Evolutionary conservation across 2,113 vertebrate species (phyloP), one percentile per base, ranked within the genome.

Genomic region (Anoplopoma fimbria): DNA sequence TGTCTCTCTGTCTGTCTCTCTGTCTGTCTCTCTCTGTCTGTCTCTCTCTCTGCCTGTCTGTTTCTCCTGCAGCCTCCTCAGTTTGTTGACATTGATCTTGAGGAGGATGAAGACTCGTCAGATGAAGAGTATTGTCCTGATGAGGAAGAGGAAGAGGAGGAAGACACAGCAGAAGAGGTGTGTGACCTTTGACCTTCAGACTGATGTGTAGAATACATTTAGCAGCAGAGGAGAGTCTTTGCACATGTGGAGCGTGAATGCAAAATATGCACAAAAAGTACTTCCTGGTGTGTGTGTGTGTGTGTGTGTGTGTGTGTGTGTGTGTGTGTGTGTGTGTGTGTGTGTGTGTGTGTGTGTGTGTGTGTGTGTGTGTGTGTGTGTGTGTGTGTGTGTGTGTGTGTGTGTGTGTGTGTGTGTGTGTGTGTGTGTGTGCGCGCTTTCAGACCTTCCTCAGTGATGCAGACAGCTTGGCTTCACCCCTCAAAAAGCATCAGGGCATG

Each of bases 111-210:
- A 33, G 98, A 99, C 78, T 98, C 98, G 0, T 99, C 98, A 27
- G 98, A 99, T 91, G 98, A 99, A 88, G 98, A 99, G 75, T 99
- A 99, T 88, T 96, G 96, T 78, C 98, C 98, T 23, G 97, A 97
- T 17, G 97, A 98, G 21, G 97, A 99, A 0, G 97, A 99, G 29
- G 98, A 97, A 47, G 97, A 99, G 45, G 97, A 98, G 84, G 98
- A 99, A 74, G 99, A 97, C 76, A 91, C 87, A 0, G 95, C 96
- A 3, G 98, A 99, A 55, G 98, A 99, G 95, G 98, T 97, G 19
- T 51, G 36, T 25, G 4, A 19, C 4, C 12, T 49, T 31, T 64
- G 29, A 81, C 70, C 64, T 40, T n/a, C n/a, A n/a, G n/a, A n/a
- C n/a, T n/a, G n/a, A n/a, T n/a, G n/a, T n/a, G n/a, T n/a, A n/a